Conservation (phyloP, 2,113 vertebrate species). For the Notothenia rossii region DNA sequence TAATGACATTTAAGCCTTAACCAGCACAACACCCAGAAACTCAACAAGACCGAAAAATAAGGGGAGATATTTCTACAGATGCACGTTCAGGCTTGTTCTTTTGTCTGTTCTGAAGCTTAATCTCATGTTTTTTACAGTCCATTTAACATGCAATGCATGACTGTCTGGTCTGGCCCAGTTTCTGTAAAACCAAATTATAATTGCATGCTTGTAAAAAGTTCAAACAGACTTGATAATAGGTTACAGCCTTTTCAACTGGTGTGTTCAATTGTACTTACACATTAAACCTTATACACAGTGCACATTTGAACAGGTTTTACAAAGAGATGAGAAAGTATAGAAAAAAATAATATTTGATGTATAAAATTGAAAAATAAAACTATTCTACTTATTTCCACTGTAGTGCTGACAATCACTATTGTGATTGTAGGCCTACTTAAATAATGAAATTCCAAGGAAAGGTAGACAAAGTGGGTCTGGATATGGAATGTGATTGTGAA, state of each 20-base stretch:
- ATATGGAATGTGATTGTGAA: neutral
- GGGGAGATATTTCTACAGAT: conserved; percentile 38
- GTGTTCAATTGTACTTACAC: neutral
- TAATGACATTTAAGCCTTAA: conserved; percentile 64
- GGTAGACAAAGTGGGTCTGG: neutral
- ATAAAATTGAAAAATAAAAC: neutral
- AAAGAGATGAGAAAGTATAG: neutral
- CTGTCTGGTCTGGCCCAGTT: conserved; percentile 20
- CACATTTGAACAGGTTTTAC: neutral
- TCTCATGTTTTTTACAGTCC: conserved; percentile 49
- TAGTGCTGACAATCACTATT: neutral
- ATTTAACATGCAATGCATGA: conserved; percentile 28
- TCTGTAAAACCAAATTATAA: neutral
- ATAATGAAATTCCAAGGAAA: neutral
- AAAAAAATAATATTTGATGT: neutral
- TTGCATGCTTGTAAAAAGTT: neutral
- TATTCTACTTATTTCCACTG: neutral
- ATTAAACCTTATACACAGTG: neutral
- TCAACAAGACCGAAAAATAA: conserved; percentile 62
- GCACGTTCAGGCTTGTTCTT: conserved; percentile 67
- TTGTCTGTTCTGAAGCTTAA: conserved; percentile 32
- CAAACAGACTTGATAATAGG: neutral
- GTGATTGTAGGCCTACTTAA: neutral
- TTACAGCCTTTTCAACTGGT: neutral
- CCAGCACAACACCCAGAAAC: conserved; percentile 66